A percentile compares a stretch with the other conserved stretches of the same genome.
phyloP scores from a whole-genome alignment of 2,113 vertebrate species.

The Cranoglanis bouderius region DNA sequence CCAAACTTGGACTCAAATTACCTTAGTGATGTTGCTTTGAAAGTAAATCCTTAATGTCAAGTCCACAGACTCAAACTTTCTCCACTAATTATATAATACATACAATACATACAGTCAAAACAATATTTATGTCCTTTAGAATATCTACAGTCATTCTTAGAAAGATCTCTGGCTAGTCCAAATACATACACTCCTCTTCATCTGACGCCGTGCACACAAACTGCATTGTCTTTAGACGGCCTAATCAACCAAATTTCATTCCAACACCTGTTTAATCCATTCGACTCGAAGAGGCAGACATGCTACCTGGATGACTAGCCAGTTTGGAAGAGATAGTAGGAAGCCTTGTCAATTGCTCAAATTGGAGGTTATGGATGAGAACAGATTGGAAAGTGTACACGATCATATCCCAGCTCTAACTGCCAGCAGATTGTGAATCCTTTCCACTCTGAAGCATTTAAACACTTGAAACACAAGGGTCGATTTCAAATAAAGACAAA shows the following conservation, averaged over 20 bases:
- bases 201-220: not conserved
- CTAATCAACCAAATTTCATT: not conserved
- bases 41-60: not conserved
- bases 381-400: not conserved
- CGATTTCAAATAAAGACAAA: constrained; percentile 14
- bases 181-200: not conserved
- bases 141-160: not conserved
- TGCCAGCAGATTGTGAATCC: not conserved
- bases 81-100: not conserved
- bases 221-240: not conserved
- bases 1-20: not conserved
- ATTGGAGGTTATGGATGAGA: not conserved
- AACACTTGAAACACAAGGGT: not conserved
- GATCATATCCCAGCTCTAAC: not conserved
- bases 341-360: too few species aligned
- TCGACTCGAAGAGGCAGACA: not conserved
- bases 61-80: not conserved
- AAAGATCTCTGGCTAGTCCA: not conserved
- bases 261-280: not conserved
- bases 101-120: not conserved
- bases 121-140: not conserved
- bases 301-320: not conserved
- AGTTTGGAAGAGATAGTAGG: not conserved
- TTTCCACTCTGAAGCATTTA: not conserved
- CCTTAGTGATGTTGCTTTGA: not conserved